Evolutionary conservation across 2,113 vertebrate genomes (phyloP).

Genomic region (Hippocampus guttulatus): DNA sequence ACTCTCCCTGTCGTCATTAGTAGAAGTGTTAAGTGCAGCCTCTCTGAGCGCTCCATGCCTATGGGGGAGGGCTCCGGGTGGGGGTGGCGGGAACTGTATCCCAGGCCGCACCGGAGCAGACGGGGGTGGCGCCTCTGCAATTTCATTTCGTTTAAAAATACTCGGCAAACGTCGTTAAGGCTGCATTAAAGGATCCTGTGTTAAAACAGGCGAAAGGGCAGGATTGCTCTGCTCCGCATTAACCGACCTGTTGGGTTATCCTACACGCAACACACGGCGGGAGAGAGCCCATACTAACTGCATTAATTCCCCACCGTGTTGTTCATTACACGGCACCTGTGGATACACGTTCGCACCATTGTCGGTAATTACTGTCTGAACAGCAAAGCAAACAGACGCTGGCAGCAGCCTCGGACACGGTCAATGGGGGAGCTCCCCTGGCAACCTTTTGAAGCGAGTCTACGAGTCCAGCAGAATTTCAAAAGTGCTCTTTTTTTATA

Average conservation of each 20-base stretch:
- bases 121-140: conserved; percentile 87
- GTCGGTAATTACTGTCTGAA: conserved; percentile 63
- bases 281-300: conserved; percentile 54
- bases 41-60: conserved; percentile 48
- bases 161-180: conserved; percentile 93
- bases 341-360: conserved; percentile 55
- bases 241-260: conserved; percentile 75
- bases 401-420: conserved; percentile 20
- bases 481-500: not conserved
- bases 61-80: not conserved
- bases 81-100: conserved; percentile 74
- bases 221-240: conserved; percentile 81
- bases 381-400: conserved; percentile 53
- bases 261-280: conserved; percentile 56
- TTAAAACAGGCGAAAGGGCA: conserved; percentile 83
- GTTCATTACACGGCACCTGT: conserved; percentile 66
- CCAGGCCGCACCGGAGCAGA: conserved; percentile 74
- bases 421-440: conserved; percentile 23
- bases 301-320: conserved; percentile 68
- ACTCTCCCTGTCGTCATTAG: conserved; percentile 61
- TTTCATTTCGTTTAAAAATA: conserved; percentile 99
- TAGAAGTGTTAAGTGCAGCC: conserved; percentile 58
- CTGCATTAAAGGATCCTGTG: conserved; percentile 91
- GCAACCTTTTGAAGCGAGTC: not conserved
- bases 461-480: conserved; percentile 6